Evolutionary conservation across 2,888 invertebrate genomes (phyloP).

Genomic region (Harpalus rubripes): DNA sequence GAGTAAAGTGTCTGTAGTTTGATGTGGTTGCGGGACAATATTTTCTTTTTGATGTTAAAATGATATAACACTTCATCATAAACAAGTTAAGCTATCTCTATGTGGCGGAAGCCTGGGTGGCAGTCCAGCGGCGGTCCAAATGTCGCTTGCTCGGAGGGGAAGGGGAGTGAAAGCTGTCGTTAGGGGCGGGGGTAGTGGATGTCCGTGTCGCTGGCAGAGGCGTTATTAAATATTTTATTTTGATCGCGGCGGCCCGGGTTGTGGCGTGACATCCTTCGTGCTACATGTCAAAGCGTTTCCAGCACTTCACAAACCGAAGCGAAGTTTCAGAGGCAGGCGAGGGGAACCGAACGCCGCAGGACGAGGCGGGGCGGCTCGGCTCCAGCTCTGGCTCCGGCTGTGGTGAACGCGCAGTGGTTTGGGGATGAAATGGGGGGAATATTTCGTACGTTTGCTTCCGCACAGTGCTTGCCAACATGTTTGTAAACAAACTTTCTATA

Average conservation of each 20-base stretch:
- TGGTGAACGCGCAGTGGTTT: conserved; percentile 58
- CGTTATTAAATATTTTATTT: conserved; percentile 67
- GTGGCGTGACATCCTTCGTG: conserved; percentile 62
- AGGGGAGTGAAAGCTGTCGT: conserved; percentile 13
- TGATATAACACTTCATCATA: conserved; percentile 45
- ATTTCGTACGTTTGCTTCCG: conserved; percentile 59
- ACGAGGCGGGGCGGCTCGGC: not conserved
- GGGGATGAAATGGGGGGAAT: conserved; percentile 61
- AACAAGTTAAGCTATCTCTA: conserved; percentile 41
- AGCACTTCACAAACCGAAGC: conserved; percentile 56
- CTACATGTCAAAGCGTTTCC: conserved; percentile 65
- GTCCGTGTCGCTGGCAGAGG: conserved; percentile 62
- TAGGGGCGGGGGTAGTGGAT: conserved; percentile 45
- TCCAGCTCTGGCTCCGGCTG: conserved; percentile 10
- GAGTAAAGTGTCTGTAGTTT: not conserved
- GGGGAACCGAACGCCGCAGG: conserved; percentile 38
- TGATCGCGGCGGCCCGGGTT: conserved; percentile 60
- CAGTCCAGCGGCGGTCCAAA: conserved; percentile 44
- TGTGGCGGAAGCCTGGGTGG: conserved; percentile 7
- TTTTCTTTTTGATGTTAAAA: conserved; percentile 47
- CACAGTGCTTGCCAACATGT: conserved; percentile 32
- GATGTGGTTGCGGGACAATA: conserved; percentile 1
- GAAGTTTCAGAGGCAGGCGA: conserved; percentile 34
- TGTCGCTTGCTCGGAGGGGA: not conserved
- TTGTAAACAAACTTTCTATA: conserved; percentile 12